These are phyloP conservation scores for Oncorhynchus masou DNA, from an alignment of 2,113 vertebrate genomes.

Conservation along the genomic window DNA sequence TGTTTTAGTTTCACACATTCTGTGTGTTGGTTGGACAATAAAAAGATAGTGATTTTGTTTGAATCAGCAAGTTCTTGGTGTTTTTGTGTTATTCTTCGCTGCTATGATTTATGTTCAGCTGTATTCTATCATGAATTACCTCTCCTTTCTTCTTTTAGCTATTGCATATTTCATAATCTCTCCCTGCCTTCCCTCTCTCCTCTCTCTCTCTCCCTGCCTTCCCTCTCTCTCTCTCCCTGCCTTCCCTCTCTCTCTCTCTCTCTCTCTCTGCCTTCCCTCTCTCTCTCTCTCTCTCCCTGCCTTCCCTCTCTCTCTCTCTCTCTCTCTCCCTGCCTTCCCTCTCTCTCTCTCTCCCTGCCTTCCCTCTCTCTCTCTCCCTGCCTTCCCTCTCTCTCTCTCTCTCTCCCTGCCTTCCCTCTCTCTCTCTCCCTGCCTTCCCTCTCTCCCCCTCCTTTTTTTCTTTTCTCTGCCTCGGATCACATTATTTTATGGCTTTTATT, in stretches of 20 bases:
- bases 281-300: conserved; percentile 1
- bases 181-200: conserved; percentile 32
- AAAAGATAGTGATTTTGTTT: conserved; percentile 52
- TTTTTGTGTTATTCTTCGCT: conserved; percentile 2
- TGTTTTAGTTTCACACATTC: neutral
- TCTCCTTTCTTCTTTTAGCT: neutral
- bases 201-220: conserved; percentile 13
- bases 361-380: conserved; percentile 18
- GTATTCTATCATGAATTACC: too few species aligned
- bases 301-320: too few species aligned
- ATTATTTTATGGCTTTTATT: conserved; percentile 42
- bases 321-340: conserved; percentile 22
- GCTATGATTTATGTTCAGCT: neutral
- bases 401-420: conserved; percentile 23
- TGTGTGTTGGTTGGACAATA: conserved; percentile 55
- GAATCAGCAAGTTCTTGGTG: conserved; percentile 4
- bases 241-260: too few species aligned
- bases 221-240: conserved; percentile 18
- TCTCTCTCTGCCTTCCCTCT: conserved; percentile 22
- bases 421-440: too few species aligned
- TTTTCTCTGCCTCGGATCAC: conserved; percentile 63
- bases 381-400: too few species aligned
- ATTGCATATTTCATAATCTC: neutral
- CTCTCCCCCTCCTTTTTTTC: conserved; percentile 49
- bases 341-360: conserved; percentile 7